These are phyloP conservation scores for Gephyroberyx darwinii DNA, from an alignment of 2,797 vertebrate species.

Conservation along the genomic window DNA sequence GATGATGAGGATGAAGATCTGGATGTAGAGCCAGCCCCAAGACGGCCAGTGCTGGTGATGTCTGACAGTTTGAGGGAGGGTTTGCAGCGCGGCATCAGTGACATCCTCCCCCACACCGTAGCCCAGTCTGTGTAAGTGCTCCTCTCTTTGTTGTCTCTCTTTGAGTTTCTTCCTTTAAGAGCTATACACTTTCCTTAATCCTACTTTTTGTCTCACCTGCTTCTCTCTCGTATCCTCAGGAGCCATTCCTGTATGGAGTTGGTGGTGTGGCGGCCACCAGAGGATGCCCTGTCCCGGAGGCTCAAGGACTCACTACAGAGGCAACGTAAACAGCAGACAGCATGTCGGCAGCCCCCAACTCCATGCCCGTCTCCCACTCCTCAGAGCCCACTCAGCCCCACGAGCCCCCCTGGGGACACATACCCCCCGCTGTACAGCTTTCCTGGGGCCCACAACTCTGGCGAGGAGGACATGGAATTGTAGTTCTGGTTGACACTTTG, in stretches of 20 bases:
- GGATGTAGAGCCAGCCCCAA: conserved; percentile 78
- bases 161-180: neutral
- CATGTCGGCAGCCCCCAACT: conserved; percentile 63
- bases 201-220: conserved; percentile 3
- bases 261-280: conserved; percentile 84
- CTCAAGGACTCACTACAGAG: conserved; percentile 80
- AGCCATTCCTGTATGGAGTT: conserved; percentile 87
- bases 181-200: neutral
- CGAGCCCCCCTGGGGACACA: conserved; percentile 55
- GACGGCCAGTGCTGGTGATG: conserved; percentile 83
- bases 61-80: conserved; percentile 85
- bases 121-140: conserved; percentile 84
- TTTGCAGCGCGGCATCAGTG: conserved; percentile 81
- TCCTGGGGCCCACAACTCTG: conserved; percentile 60
- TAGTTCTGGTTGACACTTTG: conserved; percentile 44
- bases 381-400: conserved; percentile 47
- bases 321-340: conserved; percentile 78
- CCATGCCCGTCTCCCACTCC: conserved; percentile 69
- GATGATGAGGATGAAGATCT: conserved; percentile 83
- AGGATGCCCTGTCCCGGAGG: conserved; percentile 79
- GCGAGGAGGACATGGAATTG: conserved; percentile 87
- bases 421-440: conserved; percentile 63
- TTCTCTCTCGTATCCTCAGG: conserved; percentile 57
- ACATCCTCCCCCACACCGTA: conserved; percentile 85
- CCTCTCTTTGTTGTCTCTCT: neutral